Evolutionary conservation across 92 coral and sea anemone species (phyloP).

Genomic region (Phymanthus crucifer): DNA sequence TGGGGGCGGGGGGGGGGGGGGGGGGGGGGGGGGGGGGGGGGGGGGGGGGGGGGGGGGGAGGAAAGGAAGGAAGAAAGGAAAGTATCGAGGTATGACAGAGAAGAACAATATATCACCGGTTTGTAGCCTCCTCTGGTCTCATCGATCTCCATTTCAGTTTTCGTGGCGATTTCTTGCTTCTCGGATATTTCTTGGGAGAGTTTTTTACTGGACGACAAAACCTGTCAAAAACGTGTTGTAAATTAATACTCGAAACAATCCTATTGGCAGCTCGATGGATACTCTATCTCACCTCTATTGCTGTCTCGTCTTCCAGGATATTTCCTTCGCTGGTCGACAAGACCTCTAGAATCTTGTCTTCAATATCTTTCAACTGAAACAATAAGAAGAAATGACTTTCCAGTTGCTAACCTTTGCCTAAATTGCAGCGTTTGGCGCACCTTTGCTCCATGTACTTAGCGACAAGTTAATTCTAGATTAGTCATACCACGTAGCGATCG

Average conservation of each 20-base stretch:
- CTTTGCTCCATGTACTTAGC: too few species aligned
- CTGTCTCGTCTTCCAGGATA: conserved; percentile 93
- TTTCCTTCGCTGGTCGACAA: conserved; percentile 97
- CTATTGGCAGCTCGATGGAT: background rate
- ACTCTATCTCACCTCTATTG: conserved; percentile 76
- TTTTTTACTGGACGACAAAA: conserved; percentile 89
- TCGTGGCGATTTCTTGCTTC: conserved; percentile 90
- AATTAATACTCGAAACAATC: background rate
- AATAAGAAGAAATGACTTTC: too few species aligned
- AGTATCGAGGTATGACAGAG: background rate
- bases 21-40: background rate
- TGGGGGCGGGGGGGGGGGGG: background rate
- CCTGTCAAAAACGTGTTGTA: conserved; percentile 37
- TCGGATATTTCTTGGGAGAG: conserved; percentile 87
- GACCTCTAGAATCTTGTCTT: conserved; percentile 96
- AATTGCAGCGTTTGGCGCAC: too few species aligned
- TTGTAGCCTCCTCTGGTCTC: conserved; percentile 93
- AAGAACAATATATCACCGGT: conserved; percentile 57
- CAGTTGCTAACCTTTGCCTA: too few species aligned
- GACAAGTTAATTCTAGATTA: background rate
- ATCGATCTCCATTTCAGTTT: conserved; percentile 91
- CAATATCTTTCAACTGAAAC: conserved; percentile 84
- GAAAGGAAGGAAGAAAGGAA: background rate
- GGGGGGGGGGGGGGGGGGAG: background rate
- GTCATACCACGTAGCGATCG: background rate